Conservation (phyloP, 2,797 vertebrate genomes). For the Silurus lanzhouensis region DNA sequence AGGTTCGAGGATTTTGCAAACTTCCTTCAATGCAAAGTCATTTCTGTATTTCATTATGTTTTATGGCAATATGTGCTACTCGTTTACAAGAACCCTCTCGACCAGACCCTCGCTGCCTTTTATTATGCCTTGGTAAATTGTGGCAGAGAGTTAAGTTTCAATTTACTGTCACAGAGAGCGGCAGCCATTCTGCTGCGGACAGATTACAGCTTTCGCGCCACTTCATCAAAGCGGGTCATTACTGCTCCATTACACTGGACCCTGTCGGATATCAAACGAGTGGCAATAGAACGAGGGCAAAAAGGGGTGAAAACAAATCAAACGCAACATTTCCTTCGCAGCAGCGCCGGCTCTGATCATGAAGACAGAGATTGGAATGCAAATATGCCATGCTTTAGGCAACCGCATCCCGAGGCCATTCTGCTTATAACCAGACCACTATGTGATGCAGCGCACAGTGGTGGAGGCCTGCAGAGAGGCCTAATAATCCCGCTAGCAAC, state of each 20-base stretch:
- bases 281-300: constrained; percentile 44
- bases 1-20: neutral
- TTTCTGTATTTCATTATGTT: constrained; percentile 67
- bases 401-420: constrained; percentile 26
- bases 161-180: constrained; percentile 65
- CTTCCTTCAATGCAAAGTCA: constrained; percentile 61
- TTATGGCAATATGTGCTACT: constrained; percentile 58
- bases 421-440: constrained; percentile 22
- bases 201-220: constrained; percentile 41
- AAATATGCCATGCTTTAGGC: constrained; percentile 16
- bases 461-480: constrained; percentile 67
- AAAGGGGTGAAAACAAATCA: constrained; percentile 60
- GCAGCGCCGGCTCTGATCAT: constrained; percentile 11
- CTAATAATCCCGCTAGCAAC: constrained; percentile 72
- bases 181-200: constrained; percentile 52
- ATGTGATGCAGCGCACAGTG: constrained; percentile 3
- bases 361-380: constrained; percentile 32
- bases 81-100: constrained; percentile 61
- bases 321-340: constrained; percentile 44
- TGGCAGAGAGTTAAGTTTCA: constrained; percentile 67
- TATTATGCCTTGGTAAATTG: constrained; percentile 66
- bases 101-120: constrained; percentile 50
- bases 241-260: constrained; percentile 42
- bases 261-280: constrained; percentile 53
- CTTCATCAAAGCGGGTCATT: constrained; percentile 52